phyloP scores from a whole-genome alignment of 2,113 vertebrate species.

The Lichenostomus cassidix region DNA sequence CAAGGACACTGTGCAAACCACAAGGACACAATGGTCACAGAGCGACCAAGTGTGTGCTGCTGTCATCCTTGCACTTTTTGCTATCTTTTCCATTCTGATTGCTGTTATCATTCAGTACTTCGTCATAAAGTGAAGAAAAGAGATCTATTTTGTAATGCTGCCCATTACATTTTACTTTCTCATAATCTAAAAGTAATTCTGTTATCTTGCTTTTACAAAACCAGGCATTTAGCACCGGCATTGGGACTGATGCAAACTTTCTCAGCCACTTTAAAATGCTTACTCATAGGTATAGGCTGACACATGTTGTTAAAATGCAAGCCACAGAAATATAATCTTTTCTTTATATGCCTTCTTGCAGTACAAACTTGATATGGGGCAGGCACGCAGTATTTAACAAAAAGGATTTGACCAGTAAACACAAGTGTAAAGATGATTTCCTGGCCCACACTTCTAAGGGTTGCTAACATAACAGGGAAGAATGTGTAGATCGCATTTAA shows the following conservation, averaged over 20 bases:
- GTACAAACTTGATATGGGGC: constrained; percentile 62
- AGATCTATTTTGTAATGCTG: constrained; percentile 66
- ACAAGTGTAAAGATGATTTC: constrained; percentile 39
- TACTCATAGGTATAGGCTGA: constrained; percentile 69
- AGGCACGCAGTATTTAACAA: constrained; percentile 40
- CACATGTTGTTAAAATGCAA: constrained; percentile 60
- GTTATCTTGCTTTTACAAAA: constrained; percentile 78
- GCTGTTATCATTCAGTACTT: constrained; percentile 98
- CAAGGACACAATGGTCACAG: constrained; percentile 80
- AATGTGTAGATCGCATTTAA: constrained; percentile 64
- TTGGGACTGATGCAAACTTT: constrained; percentile 69
- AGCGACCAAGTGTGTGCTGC: constrained; percentile 95
- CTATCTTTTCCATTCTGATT: constrained; percentile 93
- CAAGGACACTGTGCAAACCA: constrained; percentile 76
- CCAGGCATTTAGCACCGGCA: constrained; percentile 72
- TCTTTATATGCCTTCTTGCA: constrained; percentile 68
- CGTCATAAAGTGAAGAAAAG: constrained; percentile 89
- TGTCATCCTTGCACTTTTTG: constrained; percentile 92
- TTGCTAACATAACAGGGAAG: constrained; percentile 58
- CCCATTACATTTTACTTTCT: constrained; percentile 76
- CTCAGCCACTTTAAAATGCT: constrained; percentile 71
- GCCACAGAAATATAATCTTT: constrained; percentile 66
- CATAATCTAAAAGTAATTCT: constrained; percentile 77
- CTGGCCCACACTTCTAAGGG: constrained; percentile 39
- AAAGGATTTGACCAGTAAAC: constrained; percentile 58